phyloP scores from a whole-genome alignment of 2,113 vertebrate genomes.

The Sylvilagus bachmani region DNA sequence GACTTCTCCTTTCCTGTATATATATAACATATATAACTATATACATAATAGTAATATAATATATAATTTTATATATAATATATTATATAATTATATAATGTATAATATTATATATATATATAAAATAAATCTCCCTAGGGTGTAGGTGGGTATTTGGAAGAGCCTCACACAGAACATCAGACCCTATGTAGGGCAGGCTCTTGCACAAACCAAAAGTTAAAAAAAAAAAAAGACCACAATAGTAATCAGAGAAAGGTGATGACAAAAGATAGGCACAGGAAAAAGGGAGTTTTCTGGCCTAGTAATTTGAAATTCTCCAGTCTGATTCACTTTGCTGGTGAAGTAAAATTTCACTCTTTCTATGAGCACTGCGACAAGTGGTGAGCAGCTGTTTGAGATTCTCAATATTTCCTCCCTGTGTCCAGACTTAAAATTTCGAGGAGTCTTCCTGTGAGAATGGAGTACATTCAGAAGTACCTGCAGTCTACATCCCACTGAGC shows the following conservation, averaged over 20 bases:
- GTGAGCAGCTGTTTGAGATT: neutral
- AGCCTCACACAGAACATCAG: too few species aligned
- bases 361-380: neutral
- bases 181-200: neutral
- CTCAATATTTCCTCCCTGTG: neutral
- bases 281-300: neutral
- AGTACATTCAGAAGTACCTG: neutral
- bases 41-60: too few species aligned
- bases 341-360: neutral
- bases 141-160: neutral
- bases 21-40: too few species aligned
- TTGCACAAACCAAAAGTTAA: neutral
- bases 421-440: neutral
- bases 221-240: neutral
- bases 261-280: neutral
- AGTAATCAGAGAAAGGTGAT: neutral
- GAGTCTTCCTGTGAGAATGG: neutral
- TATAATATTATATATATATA: too few species aligned
- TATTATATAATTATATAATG: too few species aligned
- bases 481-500: neutral
- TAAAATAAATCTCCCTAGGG: neutral
- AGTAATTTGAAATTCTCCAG: neutral
- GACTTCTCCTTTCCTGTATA: neutral
- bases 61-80: too few species aligned
- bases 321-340: neutral